Conservation (phyloP, 2,113 vertebrate genomes). For the Chaenogobius annularis region DNA sequence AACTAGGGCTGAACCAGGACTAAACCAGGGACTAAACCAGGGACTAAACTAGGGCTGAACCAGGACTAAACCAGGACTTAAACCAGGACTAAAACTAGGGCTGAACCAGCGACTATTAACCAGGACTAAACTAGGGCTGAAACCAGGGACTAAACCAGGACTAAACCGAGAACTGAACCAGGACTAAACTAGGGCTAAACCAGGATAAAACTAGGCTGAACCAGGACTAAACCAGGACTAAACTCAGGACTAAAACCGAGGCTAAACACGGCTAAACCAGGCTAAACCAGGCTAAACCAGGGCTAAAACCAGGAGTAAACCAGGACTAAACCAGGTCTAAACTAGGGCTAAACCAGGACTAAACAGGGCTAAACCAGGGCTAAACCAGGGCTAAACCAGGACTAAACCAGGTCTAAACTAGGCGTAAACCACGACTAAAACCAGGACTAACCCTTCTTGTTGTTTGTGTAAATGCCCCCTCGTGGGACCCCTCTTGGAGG, state of each 20-base stretch:
- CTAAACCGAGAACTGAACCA: background rate
- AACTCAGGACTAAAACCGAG: background rate
- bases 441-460: background rate
- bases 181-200: background rate
- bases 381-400: background rate
- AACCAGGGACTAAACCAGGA: too few relatives aligned
- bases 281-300: too few relatives aligned
- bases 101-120: background rate
- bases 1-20: background rate
- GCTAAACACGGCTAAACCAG: background rate
- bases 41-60: too few relatives aligned
- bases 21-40: background rate
- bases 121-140: background rate
- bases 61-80: background rate
- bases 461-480: slow-evolving; percentile 37
- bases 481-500: slow-evolving; percentile 63
- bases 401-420: background rate
- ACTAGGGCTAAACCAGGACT: background rate
- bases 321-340: background rate
- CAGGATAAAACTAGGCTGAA: background rate
- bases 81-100: background rate
- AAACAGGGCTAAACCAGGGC: background rate
- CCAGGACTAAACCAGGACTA: background rate
- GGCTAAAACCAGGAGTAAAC: background rate
- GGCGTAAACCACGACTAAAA: background rate